Conservation (phyloP, 2,888 invertebrate genomes). For the Girardia tigrina region DNA sequence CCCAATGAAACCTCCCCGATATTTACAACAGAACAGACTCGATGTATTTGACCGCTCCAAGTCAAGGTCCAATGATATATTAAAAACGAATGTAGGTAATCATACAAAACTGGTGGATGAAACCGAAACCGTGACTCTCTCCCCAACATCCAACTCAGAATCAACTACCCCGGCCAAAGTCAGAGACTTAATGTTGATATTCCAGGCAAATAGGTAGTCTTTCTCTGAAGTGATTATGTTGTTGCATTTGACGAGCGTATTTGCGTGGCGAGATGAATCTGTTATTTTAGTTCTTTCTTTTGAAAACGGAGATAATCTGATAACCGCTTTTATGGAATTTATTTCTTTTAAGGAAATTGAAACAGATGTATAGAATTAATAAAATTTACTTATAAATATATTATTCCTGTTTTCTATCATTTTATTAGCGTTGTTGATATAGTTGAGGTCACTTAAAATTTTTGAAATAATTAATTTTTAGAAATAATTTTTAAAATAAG, state of each 20-base stretch:
- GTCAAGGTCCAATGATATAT: background rate
- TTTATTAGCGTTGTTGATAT: too few species aligned
- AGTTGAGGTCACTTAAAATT: too few species aligned
- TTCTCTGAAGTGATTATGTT: background rate
- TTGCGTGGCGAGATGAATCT: too few species aligned
- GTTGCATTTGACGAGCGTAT: slow-evolving; percentile 11
- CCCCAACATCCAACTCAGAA: background rate
- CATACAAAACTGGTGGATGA: background rate
- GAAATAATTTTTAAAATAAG: too few species aligned
- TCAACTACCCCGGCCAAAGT: background rate
- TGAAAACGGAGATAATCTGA: too few species aligned
- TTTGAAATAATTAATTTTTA: too few species aligned
- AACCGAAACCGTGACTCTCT: background rate
- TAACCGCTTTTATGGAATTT: too few species aligned
- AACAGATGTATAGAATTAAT: too few species aligned
- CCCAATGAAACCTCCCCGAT: background rate
- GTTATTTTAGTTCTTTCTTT: too few species aligned
- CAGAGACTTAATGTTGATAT: background rate
- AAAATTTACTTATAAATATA: too few species aligned
- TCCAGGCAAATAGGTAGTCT: background rate
- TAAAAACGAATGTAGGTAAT: background rate
- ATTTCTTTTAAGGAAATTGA: too few species aligned
- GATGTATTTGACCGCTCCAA: background rate
- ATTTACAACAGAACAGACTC: background rate
- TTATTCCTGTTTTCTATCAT: too few species aligned